These are phyloP conservation scores for Blennius ocellaris DNA, from an alignment of 2,113 vertebrate genomes.

Conservation along the genomic window DNA sequence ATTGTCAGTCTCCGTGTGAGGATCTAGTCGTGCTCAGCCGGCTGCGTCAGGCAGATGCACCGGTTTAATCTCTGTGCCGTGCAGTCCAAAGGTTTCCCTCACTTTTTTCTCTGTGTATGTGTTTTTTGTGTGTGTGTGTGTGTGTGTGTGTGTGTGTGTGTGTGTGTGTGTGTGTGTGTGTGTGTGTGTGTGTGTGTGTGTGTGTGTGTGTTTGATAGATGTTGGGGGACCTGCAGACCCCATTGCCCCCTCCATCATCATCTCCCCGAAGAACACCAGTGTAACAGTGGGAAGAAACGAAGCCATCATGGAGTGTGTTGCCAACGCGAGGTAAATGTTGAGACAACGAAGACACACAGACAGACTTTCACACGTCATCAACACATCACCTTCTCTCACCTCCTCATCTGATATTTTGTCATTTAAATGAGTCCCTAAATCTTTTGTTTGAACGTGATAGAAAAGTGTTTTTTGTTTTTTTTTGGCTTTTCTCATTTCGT, in stretches of 20 bases:
- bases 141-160: too few relatives aligned
- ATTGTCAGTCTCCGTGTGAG: conserved; percentile 48
- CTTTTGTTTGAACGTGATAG: conserved; percentile 65
- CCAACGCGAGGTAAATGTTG: conserved; percentile 89
- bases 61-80: conserved; percentile 27
- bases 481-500: conserved; percentile 55
- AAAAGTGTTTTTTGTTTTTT: conserved; percentile 29
- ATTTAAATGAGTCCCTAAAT: conserved; percentile 58
- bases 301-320: conserved; percentile 95
- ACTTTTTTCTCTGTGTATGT: conserved; percentile 18
- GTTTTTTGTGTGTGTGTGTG: conserved; percentile 1
- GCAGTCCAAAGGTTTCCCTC: conserved; percentile 35
- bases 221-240: conserved; percentile 94
- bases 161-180: too few relatives aligned
- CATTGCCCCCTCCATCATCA: conserved; percentile 93
- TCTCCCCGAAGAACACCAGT: conserved; percentile 96
- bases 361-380: conserved; percentile 23
- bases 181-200: too few relatives aligned
- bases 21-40: conserved; percentile 43
- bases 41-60: conserved; percentile 33
- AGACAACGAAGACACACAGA: background rate
- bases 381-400: conserved; percentile 32
- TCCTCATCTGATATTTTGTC: conserved; percentile 46
- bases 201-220: conserved; percentile 76
- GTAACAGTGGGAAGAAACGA: conserved; percentile 93